Conservation (phyloP, 2,113 vertebrate species). For the Catharus fuscescens region DNA sequence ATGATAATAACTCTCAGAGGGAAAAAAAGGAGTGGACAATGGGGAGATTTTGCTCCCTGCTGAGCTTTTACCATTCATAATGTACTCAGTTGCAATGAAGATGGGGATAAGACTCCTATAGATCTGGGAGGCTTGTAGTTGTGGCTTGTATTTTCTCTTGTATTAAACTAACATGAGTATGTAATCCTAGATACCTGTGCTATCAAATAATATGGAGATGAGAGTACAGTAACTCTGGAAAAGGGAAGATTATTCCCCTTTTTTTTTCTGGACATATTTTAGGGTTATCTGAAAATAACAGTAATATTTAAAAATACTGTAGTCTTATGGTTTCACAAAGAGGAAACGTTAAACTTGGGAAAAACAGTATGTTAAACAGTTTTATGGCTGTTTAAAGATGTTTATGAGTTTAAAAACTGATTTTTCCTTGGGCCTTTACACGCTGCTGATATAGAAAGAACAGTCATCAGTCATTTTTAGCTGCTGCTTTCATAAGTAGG, state of each 20-base stretch:
- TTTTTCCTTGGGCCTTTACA: slow-evolving; percentile 32
- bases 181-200: background rate
- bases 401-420: background rate
- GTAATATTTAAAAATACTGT: background rate
- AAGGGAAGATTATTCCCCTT: background rate
- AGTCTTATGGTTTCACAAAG: background rate
- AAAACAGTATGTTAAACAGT: background rate
- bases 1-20: background rate
- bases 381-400: background rate
- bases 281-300: background rate
- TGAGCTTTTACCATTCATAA: background rate
- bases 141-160: background rate
- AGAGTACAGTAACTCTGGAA: background rate
- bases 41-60: background rate
- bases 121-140: background rate
- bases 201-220: background rate
- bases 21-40: background rate
- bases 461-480: slow-evolving; percentile 45
- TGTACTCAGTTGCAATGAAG: background rate
- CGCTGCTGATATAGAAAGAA: slow-evolving; percentile 50
- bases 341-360: background rate
- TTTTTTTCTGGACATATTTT: background rate
- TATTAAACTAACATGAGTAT: background rate
- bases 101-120: background rate
- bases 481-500: slow-evolving; percentile 40